A percentile compares a stretch with the other conserved stretches of the same genome.
Conservation (phyloP, 2,113 vertebrate genomes). For the Actenoides hombroni region DNA sequence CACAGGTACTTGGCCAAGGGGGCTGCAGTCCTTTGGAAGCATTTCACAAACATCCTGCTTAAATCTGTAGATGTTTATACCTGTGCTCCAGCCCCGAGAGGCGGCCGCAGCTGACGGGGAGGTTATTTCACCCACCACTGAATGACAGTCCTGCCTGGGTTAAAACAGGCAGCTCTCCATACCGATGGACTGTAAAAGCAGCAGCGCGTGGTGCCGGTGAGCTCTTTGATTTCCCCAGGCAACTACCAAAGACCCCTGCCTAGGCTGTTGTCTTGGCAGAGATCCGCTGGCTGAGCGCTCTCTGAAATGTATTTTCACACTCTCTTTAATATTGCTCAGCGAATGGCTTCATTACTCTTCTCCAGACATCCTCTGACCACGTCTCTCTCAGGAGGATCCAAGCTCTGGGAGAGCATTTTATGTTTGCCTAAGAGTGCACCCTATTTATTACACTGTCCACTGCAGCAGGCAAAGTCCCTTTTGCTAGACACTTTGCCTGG, state of each 20-base stretch:
- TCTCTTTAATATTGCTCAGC: neutral
- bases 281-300: neutral
- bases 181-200: neutral
- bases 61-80: neutral
- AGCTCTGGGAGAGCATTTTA: neutral
- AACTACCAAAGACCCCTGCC: neutral
- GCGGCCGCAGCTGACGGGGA: neutral
- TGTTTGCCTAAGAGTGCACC: neutral
- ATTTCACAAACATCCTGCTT: neutral
- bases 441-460: neutral
- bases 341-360: neutral
- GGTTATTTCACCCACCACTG: neutral
- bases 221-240: neutral
- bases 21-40: neutral
- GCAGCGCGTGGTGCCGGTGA: neutral
- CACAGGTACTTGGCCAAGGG: neutral
- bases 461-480: neutral
- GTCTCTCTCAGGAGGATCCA: neutral
- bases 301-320: slow-evolving; percentile 1
- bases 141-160: neutral
- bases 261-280: neutral
- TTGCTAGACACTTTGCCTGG: neutral
- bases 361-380: neutral
- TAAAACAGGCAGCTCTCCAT: neutral
- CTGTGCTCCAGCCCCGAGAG: neutral